These are phyloP conservation scores for Fratercula arctica DNA, from an alignment of 2,797 vertebrate genomes.

Conservation along the genomic window DNA sequence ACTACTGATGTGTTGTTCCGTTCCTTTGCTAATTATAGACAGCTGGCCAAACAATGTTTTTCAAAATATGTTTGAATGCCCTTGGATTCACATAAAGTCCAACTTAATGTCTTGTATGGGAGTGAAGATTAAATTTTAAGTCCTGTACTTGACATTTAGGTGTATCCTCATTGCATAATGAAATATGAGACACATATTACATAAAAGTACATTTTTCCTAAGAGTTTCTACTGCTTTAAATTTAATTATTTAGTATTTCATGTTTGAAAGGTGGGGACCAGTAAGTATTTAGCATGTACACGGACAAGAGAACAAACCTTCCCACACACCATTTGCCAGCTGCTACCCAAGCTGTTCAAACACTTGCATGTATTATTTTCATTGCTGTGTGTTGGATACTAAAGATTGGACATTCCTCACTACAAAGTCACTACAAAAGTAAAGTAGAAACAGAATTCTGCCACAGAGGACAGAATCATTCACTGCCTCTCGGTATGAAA, in stretches of 20 bases:
- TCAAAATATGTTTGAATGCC: neutral
- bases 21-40: neutral
- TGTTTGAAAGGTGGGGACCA: neutral
- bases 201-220: neutral
- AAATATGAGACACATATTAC: neutral
- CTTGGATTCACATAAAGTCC: neutral
- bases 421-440: neutral
- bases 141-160: neutral
- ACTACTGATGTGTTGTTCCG: neutral
- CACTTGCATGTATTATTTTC: neutral
- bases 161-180: neutral
- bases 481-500: neutral
- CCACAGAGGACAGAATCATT: neutral
- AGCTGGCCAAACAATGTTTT: neutral
- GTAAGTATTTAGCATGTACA: neutral
- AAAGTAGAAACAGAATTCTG: neutral
- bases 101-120: neutral
- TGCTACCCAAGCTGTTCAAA: constrained; percentile 46
- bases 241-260: constrained; percentile 2
- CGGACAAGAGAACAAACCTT: constrained; percentile 23
- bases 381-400: neutral
- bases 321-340: constrained; percentile 28
- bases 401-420: neutral
- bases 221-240: neutral
- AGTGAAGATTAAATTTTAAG: neutral